Evolutionary conservation across 2,888 invertebrate genomes (phyloP).

Genomic region (Lacanobia wlatinum): DNA sequence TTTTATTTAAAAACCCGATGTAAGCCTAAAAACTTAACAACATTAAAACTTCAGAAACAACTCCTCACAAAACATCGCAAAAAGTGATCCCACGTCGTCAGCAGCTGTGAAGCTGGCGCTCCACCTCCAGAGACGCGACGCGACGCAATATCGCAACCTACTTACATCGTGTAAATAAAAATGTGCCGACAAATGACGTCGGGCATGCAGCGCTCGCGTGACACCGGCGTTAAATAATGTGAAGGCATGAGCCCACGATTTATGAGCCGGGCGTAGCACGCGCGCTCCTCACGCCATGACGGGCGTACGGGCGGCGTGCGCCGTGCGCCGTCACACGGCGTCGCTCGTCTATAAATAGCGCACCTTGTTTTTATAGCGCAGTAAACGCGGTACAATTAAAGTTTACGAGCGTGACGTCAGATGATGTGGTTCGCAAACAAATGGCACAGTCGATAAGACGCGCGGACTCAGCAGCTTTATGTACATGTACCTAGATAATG

Average conservation of each 20-base stretch:
- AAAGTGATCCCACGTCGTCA: slow-evolving; percentile 24
- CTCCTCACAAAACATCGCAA: slow-evolving; percentile 12
- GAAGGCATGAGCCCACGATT: slow-evolving; percentile 75
- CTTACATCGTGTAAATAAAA: slow-evolving; percentile 63
- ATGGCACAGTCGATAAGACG: slow-evolving; percentile 56
- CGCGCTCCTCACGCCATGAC: slow-evolving; percentile 72
- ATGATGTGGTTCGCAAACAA: slow-evolving; percentile 64
- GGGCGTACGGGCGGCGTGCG: slow-evolving; percentile 45
- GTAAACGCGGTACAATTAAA: slow-evolving; percentile 75
- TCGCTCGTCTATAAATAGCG: slow-evolving; percentile 64
- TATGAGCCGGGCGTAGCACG: slow-evolving; percentile 64
- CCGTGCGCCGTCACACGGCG: slow-evolving; percentile 52
- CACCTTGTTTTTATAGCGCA: slow-evolving; percentile 72
- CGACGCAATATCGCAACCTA: slow-evolving; percentile 56
- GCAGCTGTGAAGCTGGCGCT: slow-evolving; percentile 32
- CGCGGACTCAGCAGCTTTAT: slow-evolving; percentile 17
- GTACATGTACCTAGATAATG: not conserved
- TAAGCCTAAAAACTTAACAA: slow-evolving; percentile 12
- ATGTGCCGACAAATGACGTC: slow-evolving; percentile 66
- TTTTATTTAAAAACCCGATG: not conserved
- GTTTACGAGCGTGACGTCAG: slow-evolving; percentile 71
- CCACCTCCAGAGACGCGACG: slow-evolving; percentile 22
- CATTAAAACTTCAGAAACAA: slow-evolving; percentile 33
- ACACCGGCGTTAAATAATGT: slow-evolving; percentile 76
- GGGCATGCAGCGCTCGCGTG: slow-evolving; percentile 72